phyloP scores from a whole-genome alignment of 2,797 vertebrate genomes.

The Uromys caudimaculatus region DNA sequence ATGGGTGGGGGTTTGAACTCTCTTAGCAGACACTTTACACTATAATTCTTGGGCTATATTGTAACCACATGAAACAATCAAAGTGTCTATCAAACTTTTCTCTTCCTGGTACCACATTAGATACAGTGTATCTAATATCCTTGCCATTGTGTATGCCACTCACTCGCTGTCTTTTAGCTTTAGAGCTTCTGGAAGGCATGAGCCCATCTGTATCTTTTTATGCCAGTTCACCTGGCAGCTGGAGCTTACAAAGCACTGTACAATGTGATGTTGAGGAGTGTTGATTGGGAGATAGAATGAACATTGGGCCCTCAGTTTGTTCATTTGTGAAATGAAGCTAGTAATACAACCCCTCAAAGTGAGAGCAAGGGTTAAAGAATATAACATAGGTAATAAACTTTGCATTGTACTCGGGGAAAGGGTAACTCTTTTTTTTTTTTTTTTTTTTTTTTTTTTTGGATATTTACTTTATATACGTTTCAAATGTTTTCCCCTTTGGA shows the following conservation, averaged over 20 bases:
- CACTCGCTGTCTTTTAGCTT: not conserved
- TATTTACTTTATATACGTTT: no score
- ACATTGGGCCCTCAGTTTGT: not conserved
- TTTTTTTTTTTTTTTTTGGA: no score
- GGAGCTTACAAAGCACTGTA: not conserved
- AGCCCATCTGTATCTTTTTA: not conserved
- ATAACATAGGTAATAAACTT: not conserved
- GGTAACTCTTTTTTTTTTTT: not conserved
- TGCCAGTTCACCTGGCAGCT: not conserved
- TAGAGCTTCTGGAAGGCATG: not conserved
- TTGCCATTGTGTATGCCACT: rapidly evolving
- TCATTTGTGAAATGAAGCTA: not conserved
- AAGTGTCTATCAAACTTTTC: not conserved
- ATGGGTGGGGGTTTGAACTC: not conserved
- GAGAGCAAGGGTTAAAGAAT: not conserved
- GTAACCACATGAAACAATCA: not conserved
- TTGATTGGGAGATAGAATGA: not conserved
- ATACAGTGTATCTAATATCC: not conserved
- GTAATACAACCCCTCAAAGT: not conserved
- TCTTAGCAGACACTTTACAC: not conserved
- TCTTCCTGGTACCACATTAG: not conserved
- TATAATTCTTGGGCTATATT: not conserved
- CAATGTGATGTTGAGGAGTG: not conserved
- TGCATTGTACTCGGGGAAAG: not conserved
- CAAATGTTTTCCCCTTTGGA: no score